These are phyloP conservation scores for Cetoscarus ocellatus DNA, from an alignment of 2,797 vertebrate species.

Conservation along the genomic window DNA sequence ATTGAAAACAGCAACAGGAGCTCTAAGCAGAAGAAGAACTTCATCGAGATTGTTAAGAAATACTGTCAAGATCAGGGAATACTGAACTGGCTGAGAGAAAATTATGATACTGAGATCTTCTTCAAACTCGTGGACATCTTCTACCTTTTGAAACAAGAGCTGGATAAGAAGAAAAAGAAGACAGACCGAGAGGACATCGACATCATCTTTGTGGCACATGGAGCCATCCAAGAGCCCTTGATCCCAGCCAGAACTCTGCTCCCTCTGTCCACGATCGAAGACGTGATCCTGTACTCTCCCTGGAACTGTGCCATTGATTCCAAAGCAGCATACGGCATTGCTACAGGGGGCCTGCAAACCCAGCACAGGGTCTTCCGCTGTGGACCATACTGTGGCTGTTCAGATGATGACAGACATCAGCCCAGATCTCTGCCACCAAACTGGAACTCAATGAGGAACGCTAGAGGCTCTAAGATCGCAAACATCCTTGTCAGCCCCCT, in stretches of 20 bases:
- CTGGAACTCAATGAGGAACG: too few species aligned
- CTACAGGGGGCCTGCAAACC: background rate
- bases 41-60: too few species aligned
- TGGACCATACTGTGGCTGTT: background rate
- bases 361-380: background rate
- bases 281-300: too few species aligned
- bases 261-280: too few species aligned
- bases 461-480: too few species aligned
- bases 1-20: too few species aligned
- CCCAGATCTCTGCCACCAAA: background rate
- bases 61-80: background rate
- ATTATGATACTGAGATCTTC: background rate
- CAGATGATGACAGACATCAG: background rate
- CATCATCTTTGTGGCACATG: constrained; percentile 3
- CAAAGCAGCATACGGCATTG: background rate
- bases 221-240: background rate
- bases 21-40: too few species aligned
- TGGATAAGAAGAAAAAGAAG: background rate
- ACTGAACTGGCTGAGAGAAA: background rate
- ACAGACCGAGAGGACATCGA: background rate
- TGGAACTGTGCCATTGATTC: too few species aligned
- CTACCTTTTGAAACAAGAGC: background rate
- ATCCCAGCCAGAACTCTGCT: background rate
- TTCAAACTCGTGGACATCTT: background rate
- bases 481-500: background rate